These are phyloP conservation scores for Tuberolachnus salignus DNA, from an alignment of 2,888 invertebrate species.

Conservation along the genomic window DNA sequence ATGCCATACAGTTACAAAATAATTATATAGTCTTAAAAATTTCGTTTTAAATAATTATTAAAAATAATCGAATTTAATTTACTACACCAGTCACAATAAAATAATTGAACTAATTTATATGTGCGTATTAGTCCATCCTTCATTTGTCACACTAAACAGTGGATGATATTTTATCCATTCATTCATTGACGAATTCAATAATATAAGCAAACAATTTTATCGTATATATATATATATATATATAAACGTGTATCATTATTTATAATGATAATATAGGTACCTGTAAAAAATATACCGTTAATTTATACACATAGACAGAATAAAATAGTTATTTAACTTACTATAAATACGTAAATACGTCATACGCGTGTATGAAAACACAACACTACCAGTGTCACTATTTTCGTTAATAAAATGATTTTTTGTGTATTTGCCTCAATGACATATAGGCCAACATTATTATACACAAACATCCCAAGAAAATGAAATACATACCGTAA, in stretches of 20 bases:
- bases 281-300: neutral
- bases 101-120: no score
- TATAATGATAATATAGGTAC: neutral
- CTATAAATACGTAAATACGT: neutral
- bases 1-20: no score
- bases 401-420: no score
- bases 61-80: no score
- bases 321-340: neutral
- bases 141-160: no score
- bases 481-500: conserved; percentile 11
- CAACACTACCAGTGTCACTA: neutral
- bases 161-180: no score
- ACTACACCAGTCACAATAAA: no score
- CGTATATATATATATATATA: neutral
- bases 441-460: neutral
- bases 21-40: no score
- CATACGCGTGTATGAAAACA: neutral
- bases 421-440: neutral
- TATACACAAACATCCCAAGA: conserved; percentile 33
- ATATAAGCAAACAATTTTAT: neutral
- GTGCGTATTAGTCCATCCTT: no score
- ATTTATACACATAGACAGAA: neutral
- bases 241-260: neutral
- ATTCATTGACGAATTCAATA: no score
- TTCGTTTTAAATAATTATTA: no score